Evolutionary conservation across 2,797 vertebrate genomes (phyloP).

Genomic region (Platyrinchus mystaceus): DNA sequence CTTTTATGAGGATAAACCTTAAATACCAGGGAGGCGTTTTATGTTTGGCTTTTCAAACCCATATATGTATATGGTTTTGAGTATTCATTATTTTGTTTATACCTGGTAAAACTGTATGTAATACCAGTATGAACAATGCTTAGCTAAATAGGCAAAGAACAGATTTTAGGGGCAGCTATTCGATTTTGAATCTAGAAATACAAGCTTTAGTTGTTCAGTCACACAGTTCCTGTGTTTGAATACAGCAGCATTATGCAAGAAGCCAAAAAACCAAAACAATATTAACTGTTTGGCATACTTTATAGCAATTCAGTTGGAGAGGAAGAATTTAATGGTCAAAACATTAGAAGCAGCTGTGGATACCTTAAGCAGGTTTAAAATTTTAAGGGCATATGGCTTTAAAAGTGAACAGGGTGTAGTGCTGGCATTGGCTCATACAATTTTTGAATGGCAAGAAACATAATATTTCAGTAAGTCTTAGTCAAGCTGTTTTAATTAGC

Average conservation of each 20-base stretch:
- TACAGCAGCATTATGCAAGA: slow-evolving; percentile 18
- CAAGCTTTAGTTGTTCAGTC: neutral
- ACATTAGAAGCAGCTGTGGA: slow-evolving; percentile 80
- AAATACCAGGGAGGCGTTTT: neutral
- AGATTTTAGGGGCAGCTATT: neutral
- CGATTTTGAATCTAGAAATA: neutral
- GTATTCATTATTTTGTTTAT: neutral
- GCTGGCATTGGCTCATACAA: slow-evolving; percentile 40
- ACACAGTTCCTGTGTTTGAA: slow-evolving; percentile 22
- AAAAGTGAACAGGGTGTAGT: slow-evolving; percentile 14
- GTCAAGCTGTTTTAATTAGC: slow-evolving; percentile 73
- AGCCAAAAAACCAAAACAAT: slow-evolving; percentile 25
- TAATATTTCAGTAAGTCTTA: slow-evolving; percentile 74
- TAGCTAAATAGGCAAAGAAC: neutral
- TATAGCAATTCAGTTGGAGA: slow-evolving; percentile 58
- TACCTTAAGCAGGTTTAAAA: slow-evolving; percentile 75
- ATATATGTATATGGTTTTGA: neutral
- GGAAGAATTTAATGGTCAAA: slow-evolving; percentile 67
- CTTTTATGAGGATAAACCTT: neutral
- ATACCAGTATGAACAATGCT: neutral
- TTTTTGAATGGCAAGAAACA: slow-evolving; percentile 64
- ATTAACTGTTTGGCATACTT: slow-evolving; percentile 37
- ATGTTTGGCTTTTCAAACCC: neutral
- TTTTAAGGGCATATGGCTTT: slow-evolving; percentile 69
- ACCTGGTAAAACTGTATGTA: neutral